phyloP scores from a whole-genome alignment of 1,140 invertebrate genomes.

The Cotesia chilonis region DNA sequence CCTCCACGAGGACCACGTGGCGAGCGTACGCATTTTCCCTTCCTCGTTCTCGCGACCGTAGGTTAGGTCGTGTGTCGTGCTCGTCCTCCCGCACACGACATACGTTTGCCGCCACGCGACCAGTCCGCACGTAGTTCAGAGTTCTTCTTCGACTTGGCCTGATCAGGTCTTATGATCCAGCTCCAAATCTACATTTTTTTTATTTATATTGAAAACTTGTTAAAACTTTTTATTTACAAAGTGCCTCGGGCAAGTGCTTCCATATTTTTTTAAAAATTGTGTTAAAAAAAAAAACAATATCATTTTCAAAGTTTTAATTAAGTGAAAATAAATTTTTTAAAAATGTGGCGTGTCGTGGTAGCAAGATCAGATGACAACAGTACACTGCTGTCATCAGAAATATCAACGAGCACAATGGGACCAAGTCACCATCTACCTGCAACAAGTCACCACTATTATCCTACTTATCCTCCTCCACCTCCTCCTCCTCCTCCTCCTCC shows the following conservation, averaged over 20 bases:
- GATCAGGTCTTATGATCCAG: background rate
- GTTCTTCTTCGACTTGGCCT: background rate
- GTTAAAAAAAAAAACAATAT: too few relatives aligned
- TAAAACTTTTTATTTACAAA: background rate
- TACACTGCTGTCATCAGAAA: conserved; percentile 60
- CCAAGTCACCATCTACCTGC: conserved; percentile 55
- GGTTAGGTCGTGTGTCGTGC: conserved; percentile 61
- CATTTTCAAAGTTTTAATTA: too few relatives aligned
- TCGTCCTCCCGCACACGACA: conserved; percentile 64
- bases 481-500: conserved; percentile 45
- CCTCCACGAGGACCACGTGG: conserved; percentile 40
- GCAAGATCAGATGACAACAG: conserved; percentile 63
- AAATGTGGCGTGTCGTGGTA: conserved; percentile 68
- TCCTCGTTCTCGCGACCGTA: conserved; percentile 42
- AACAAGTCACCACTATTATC: conserved; percentile 54
- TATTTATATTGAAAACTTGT: too few relatives aligned
- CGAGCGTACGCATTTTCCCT: conserved; percentile 42
- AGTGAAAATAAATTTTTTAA: background rate
- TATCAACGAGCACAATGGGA: conserved; percentile 50
- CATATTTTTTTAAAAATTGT: background rate
- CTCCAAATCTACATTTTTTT: background rate
- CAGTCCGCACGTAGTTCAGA: conserved; percentile 57
- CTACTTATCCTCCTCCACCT: conserved; percentile 55
- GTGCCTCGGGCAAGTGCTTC: conserved; percentile 20
- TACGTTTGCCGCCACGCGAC: conserved; percentile 67